These are phyloP conservation scores for Cyanistes caeruleus DNA, from an alignment of 2,113 vertebrate species.

Conservation along the genomic window DNA sequence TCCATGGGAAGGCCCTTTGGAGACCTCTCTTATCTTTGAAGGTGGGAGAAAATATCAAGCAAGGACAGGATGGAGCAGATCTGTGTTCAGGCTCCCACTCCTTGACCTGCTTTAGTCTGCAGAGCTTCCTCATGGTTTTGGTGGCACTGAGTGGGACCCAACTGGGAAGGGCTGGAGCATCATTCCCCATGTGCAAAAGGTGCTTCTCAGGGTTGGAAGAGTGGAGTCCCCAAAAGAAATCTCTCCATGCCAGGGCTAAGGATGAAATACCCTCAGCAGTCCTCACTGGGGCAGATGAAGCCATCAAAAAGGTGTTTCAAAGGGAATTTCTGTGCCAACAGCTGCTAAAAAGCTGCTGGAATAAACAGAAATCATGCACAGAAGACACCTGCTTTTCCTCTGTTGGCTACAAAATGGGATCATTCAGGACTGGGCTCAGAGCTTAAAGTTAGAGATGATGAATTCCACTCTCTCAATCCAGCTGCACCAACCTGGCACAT, in stretches of 20 bases:
- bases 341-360: neutral
- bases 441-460: neutral
- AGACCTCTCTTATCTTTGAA: neutral
- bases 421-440: neutral
- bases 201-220: neutral
- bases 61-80: neutral
- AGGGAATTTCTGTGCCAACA: neutral
- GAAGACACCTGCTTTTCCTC: neutral
- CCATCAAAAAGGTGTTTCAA: neutral
- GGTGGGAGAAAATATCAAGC: neutral
- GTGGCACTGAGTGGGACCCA: rapidly evolving
- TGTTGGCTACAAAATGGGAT: neutral
- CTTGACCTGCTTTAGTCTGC: neutral
- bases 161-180: neutral
- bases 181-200: neutral
- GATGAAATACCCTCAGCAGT: neutral
- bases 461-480: neutral
- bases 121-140: rapidly evolving
- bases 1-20: neutral
- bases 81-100: neutral
- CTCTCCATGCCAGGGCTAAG: neutral
- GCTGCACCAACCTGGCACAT: neutral
- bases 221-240: neutral
- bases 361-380: neutral
- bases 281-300: neutral